phyloP scores from a whole-genome alignment of 2,113 vertebrate species.

The Gambusia holbrooki region DNA sequence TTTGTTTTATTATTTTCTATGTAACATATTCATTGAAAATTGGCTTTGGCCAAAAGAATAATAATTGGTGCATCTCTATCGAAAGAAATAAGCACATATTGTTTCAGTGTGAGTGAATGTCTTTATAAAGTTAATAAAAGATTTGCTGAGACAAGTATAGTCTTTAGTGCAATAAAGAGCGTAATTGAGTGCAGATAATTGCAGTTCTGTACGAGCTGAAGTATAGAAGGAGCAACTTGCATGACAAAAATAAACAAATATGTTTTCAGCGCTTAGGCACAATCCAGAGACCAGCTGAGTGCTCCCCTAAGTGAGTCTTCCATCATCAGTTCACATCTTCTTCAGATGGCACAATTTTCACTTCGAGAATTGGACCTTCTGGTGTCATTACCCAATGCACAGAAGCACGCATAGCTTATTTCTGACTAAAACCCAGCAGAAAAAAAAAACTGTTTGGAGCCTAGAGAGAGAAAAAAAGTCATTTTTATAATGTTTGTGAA shows the following conservation, averaged over 20 bases:
- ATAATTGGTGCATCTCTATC: not conserved
- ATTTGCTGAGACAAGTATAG: not conserved
- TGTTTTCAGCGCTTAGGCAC: constrained; percentile 27
- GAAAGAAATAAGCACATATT: not conserved
- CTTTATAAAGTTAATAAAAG: not conserved
- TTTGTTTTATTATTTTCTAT: not conserved
- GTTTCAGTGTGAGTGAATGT: not conserved
- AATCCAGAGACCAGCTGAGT: constrained; percentile 43
- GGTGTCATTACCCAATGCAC: constrained; percentile 58
- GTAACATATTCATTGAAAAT: not conserved
- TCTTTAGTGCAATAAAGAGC: not conserved
- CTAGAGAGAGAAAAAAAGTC: not conserved
- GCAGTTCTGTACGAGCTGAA: constrained; percentile 17
- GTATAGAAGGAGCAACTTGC: constrained; percentile 6
- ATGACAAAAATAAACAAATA: constrained; percentile 18
- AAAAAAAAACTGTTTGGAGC: constrained; percentile 5
- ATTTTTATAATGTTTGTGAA: constrained; percentile 12
- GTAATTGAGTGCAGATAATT: constrained; percentile 9
- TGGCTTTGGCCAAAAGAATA: too few species aligned
- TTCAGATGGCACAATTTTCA: constrained; percentile 55
- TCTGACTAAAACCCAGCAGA: constrained; percentile 21
- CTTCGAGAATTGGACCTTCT: constrained; percentile 60
- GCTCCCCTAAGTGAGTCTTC: constrained; percentile 50
- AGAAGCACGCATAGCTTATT: constrained; percentile 30
- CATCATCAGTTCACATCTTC: constrained; percentile 45